A percentile compares a stretch with the other conserved stretches of the same genome.
phyloP scores from a whole-genome alignment of 1,140 invertebrate species.

The Cyclina sinensis region DNA sequence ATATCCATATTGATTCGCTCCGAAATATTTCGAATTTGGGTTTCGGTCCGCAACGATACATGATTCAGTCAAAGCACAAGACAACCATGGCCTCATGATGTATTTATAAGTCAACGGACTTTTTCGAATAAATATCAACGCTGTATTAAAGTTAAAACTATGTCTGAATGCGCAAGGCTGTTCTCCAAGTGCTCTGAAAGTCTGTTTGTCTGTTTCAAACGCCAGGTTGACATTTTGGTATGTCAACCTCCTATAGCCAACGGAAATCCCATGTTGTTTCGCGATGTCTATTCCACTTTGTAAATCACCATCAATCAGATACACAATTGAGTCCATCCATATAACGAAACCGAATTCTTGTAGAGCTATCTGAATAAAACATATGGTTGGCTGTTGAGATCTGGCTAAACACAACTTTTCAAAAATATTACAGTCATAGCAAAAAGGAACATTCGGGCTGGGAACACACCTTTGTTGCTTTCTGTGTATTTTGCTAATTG shows the following conservation, averaged over 20 bases:
- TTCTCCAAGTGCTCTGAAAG: conserved; percentile 20
- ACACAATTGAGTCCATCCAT: conserved; percentile 16
- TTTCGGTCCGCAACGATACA: background rate
- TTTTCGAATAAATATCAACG: background rate
- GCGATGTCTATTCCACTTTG: background rate
- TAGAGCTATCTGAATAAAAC: background rate
- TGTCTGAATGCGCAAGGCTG: background rate
- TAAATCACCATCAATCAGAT: background rate
- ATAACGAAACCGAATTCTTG: conserved; percentile 20
- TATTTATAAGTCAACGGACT: conserved; percentile 8
- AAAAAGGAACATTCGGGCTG: too few relatives aligned
- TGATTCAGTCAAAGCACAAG: background rate
- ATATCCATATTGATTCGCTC: background rate
- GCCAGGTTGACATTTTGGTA: background rate
- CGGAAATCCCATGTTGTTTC: background rate
- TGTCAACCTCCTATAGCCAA: background rate
- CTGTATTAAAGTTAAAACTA: background rate
- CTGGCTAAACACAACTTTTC: too few relatives aligned
- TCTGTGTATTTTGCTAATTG: too few relatives aligned
- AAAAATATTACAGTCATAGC: too few relatives aligned
- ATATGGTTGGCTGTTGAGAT: too few relatives aligned
- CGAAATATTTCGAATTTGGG: background rate
- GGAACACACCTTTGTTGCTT: too few relatives aligned
- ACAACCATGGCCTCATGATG: conserved; percentile 15
- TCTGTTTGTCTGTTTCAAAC: background rate